Evolutionary conservation across 2,888 invertebrate species (phyloP), one percentile per base, ranked within the genome.

Genomic region (Euzophera pinguis): DNA sequence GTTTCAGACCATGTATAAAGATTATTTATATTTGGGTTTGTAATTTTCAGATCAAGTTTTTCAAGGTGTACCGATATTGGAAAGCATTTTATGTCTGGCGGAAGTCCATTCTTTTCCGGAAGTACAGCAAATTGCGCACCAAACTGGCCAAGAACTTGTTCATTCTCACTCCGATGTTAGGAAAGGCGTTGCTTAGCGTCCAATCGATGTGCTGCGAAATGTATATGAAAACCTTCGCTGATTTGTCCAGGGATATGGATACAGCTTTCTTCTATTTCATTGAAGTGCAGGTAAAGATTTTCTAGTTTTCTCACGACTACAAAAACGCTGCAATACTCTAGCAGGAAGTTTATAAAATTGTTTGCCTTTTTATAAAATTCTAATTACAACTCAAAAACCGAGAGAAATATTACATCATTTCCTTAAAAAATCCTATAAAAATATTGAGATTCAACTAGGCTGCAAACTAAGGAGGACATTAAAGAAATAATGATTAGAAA

Each of bases 31-130:
- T 32, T 32, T 32, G 7, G n/a, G n/a, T 10, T 32, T 32, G 32
- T 32, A 16, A 14, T n/a, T 43, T 75, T 42, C 75, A 93, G 90
- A 94, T 95, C 43, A 93, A 92, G 61, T 92, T 93, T 45, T 95
- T 95, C 72, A 91, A 85, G 43, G 84, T 92, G 27, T 95, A 94
- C 69, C 92, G 94, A 10, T 89, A 92, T 56, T 95, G 95, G 95
- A 95, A 97, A 81, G 94, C 95, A 0, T 96, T 96, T 75, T 94
- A 93, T 67, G 92, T 94, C 0, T 97, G 97, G 97, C 91, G 92
- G 53, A 95, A 94, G 75, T 93, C 93, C 12, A 92, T 97, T 27
- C 82, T 93, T 37, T 93, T 92, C 69, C 91, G 92, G 54, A 97
- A 96, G 76, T 93, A 93, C 51, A 87, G 84, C 32, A 81, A 85